Evolutionary conservation across 1,140 invertebrate species (phyloP).

Genomic region (Drosophila bipectinata): DNA sequence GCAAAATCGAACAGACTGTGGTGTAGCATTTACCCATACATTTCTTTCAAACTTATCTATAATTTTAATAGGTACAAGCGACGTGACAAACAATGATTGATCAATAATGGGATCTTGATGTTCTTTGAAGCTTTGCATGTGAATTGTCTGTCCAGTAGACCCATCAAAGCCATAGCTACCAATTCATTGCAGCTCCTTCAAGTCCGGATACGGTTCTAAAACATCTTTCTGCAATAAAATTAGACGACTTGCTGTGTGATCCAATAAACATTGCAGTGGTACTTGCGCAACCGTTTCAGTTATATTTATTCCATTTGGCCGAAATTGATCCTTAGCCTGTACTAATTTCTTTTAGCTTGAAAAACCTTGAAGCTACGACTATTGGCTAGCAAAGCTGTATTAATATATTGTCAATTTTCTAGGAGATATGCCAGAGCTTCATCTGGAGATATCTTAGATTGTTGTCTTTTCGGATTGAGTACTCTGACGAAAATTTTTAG

Average conservation of each 20-base stretch:
- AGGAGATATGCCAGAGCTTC: background rate
- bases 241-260: background rate
- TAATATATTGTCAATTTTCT: no score
- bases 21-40: background rate
- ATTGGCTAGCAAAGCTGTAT: no score
- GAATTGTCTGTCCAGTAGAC: background rate
- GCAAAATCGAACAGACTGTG: background rate
- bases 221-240: background rate
- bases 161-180: background rate
- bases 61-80: background rate
- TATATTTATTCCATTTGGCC: no score
- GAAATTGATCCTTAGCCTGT: background rate
- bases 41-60: background rate
- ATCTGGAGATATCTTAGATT: background rate
- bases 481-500: background rate
- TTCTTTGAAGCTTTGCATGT: background rate
- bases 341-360: background rate
- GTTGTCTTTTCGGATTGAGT: background rate
- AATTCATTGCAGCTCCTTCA: background rate
- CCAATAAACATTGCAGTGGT: background rate
- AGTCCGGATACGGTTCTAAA: background rate
- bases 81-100: background rate
- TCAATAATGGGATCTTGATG: background rate
- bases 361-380: no score
- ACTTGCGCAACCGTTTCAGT: background rate